These are phyloP conservation scores for Muschampia plurimacula DNA, from an alignment of 2,888 invertebrate species.

Conservation along the genomic window DNA sequence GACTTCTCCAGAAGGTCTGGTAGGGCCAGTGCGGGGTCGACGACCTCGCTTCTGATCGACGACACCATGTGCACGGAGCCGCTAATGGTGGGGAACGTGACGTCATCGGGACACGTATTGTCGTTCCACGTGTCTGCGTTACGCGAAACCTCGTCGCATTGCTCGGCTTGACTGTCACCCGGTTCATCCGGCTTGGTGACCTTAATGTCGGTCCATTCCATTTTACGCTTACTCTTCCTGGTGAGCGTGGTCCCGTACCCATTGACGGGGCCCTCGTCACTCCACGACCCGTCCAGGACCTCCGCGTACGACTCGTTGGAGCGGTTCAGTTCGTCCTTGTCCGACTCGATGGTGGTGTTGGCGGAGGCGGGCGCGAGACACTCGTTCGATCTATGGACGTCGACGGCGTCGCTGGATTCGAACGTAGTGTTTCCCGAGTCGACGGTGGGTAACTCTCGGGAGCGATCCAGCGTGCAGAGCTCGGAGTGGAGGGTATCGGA, in stretches of 20 bases:
- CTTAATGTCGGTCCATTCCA: conserved; percentile 70
- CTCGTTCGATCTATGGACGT: conserved; percentile 74
- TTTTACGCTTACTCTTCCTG: conserved; percentile 53
- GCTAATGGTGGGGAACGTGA: conserved; percentile 93
- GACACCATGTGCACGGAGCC: conserved; percentile 90
- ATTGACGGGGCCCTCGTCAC: conserved; percentile 52
- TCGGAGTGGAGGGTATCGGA: too few relatives aligned
- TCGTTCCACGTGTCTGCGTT: conserved; percentile 92
- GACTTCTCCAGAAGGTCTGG: conserved; percentile 79
- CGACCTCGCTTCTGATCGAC: conserved; percentile 88
- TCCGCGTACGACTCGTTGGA: conserved; percentile 82
- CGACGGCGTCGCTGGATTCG: conserved; percentile 47
- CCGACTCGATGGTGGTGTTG: conserved; percentile 70
- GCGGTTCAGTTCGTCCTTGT: conserved; percentile 70
- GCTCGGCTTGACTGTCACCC: not conserved
- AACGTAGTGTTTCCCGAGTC: conserved; percentile 50
- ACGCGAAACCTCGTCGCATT: conserved; percentile 52
- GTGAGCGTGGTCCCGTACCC: conserved; percentile 53
- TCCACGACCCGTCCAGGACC: conserved; percentile 74
- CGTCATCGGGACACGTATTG: conserved; percentile 91
- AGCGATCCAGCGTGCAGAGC: conserved; percentile 46
- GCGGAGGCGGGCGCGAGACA: conserved; percentile 71
- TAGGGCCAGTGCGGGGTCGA: conserved; percentile 63
- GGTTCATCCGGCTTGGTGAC: conserved; percentile 1
- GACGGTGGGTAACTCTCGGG: conserved; percentile 53